These are phyloP conservation scores for Chanos chanos DNA, from an alignment of 2,797 vertebrate species.

Conservation along the genomic window DNA sequence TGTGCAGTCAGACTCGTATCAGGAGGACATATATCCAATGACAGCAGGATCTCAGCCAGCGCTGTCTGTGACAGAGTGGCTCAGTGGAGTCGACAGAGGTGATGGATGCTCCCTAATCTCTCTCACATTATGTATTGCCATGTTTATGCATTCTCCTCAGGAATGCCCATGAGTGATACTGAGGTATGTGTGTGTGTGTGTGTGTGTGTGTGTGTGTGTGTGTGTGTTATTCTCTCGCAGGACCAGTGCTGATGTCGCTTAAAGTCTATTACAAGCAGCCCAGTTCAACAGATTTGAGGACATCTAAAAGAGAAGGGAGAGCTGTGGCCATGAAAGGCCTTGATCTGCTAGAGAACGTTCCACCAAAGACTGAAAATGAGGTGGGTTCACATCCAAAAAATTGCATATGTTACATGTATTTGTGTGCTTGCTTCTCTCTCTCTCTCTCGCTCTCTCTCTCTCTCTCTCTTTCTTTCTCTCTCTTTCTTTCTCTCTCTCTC, in stretches of 20 bases:
- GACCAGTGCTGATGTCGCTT: conserved; percentile 79
- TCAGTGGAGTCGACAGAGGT: conserved; percentile 80
- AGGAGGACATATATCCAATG: conserved; percentile 88
- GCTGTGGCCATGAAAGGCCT: conserved; percentile 75
- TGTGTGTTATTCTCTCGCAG: conserved; percentile 55
- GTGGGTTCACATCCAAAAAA: conserved; percentile 41
- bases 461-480: not conserved
- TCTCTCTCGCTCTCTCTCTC: conserved; percentile 4
- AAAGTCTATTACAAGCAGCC: conserved; percentile 79
- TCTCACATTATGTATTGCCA: no score
- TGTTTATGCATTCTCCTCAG: no score
- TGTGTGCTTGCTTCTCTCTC: no score
- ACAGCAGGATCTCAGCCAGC: conserved; percentile 79
- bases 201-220: not conserved
- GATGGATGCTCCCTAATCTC: not conserved
- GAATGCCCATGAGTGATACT: not conserved
- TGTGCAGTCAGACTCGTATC: conserved; percentile 80
- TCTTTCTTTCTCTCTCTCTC: not conserved
- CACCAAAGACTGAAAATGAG: conserved; percentile 79
- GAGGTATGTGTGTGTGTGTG: not conserved
- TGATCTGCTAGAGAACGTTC: conserved; percentile 78
- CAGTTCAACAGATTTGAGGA: conserved; percentile 71
- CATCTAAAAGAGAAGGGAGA: conserved; percentile 72
- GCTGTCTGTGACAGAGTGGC: conserved; percentile 78
- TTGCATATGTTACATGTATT: not conserved